Evolutionary conservation across 2,888 invertebrate species (phyloP).

Genomic region (Ceratothoa steindachneri): DNA sequence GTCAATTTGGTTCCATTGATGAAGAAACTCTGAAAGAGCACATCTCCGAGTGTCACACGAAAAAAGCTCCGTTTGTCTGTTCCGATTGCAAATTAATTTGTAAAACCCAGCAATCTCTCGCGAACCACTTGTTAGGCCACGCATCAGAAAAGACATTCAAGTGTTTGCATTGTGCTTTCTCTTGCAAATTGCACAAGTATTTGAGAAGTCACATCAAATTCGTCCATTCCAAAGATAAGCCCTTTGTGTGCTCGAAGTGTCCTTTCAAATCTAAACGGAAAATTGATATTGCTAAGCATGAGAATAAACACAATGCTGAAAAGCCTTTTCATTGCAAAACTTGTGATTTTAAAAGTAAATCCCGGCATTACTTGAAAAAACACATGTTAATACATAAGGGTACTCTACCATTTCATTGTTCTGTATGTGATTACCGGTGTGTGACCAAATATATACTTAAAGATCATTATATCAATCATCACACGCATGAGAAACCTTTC

Average conservation of each 20-base stretch:
- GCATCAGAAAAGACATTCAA: background rate
- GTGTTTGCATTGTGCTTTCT: background rate
- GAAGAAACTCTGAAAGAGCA: background rate
- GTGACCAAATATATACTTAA: background rate
- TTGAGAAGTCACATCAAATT: background rate
- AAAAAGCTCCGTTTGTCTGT: background rate
- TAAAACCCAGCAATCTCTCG: background rate
- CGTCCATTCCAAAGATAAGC: background rate
- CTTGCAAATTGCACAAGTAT: background rate
- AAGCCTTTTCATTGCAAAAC: background rate
- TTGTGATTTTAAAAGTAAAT: background rate
- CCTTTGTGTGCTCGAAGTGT: background rate
- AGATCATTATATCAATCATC: background rate
- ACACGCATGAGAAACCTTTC: background rate
- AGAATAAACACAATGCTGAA: background rate
- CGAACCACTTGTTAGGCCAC: background rate
- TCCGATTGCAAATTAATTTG: background rate
- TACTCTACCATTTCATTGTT: background rate
- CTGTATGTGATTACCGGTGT: background rate
- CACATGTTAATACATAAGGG: background rate
- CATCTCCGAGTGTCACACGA: background rate
- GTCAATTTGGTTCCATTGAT: background rate
- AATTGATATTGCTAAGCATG: background rate
- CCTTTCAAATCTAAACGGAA: background rate
- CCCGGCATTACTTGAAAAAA: background rate